Percentiles rank a stretch among this genome's conserved stretches.
phyloP scores from a whole-genome alignment of 2,888 invertebrate genomes.

The Habrosyne pyritoides region DNA sequence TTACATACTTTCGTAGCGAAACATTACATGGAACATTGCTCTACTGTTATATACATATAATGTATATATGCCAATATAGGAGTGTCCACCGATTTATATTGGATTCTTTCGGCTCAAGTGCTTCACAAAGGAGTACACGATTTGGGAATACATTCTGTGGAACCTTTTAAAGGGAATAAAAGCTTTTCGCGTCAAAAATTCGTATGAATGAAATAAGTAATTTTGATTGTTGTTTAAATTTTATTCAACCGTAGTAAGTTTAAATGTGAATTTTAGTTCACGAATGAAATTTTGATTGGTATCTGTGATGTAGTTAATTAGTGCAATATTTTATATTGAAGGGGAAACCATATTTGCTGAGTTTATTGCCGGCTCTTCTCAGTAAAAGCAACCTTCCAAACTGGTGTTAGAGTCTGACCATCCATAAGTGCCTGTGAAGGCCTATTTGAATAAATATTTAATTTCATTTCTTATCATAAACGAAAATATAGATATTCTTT shows the following conservation, averaged over 20 bases:
- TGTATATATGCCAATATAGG: slow-evolving; percentile 22
- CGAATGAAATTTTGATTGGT: neutral
- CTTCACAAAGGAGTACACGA: slow-evolving; percentile 48
- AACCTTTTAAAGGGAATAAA: slow-evolving; percentile 17
- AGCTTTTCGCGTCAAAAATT: slow-evolving; percentile 36
- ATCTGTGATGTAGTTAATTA: too few species aligned
- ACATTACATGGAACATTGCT: slow-evolving; percentile 28
- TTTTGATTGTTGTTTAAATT: neutral
- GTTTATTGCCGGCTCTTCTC: too few species aligned
- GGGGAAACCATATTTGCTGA: too few species aligned
- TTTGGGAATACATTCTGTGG: slow-evolving; percentile 39
- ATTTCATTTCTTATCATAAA: too few species aligned
- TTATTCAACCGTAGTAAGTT: neutral
- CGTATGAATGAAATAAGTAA: neutral
- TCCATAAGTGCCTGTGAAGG: too few species aligned
- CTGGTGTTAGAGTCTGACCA: too few species aligned
- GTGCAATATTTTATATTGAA: too few species aligned
- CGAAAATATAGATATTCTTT: too few species aligned
- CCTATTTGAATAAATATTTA: too few species aligned
- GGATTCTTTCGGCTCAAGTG: slow-evolving; percentile 57
- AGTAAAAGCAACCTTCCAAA: too few species aligned
- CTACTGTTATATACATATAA: slow-evolving; percentile 23
- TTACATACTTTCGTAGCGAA: slow-evolving; percentile 22
- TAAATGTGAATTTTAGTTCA: neutral
- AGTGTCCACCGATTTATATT: slow-evolving; percentile 50